phyloP scores from a whole-genome alignment of 2,888 invertebrate genomes.

The Ctenicera cuprea region DNA sequence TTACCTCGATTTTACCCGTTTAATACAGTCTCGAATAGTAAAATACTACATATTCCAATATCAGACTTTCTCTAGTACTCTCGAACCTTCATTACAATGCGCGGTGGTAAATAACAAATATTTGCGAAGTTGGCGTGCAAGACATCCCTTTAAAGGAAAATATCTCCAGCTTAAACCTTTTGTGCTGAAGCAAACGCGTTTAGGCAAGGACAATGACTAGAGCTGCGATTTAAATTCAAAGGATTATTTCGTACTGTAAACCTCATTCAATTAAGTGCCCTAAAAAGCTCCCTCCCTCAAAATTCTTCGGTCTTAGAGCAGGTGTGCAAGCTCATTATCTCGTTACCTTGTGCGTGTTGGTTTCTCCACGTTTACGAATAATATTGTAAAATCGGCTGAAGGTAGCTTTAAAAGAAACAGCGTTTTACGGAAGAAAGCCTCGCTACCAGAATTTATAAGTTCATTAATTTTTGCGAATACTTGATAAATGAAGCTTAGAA shows the following conservation, averaged over 20 bases:
- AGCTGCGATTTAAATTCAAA: constrained; percentile 14
- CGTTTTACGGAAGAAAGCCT: too few species aligned
- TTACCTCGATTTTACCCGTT: too few species aligned
- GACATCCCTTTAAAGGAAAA: neutral
- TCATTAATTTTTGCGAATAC: too few species aligned
- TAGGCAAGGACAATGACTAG: neutral
- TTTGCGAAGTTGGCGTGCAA: neutral
- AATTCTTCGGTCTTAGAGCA: constrained; percentile 14
- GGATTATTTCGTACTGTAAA: constrained; percentile 21
- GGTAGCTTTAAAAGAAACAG: too few species aligned
- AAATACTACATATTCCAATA: neutral
- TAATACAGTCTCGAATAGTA: too few species aligned
- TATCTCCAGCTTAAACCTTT: neutral
- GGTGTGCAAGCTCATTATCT: constrained; percentile 23
- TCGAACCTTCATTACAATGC: neutral
- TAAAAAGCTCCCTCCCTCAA: constrained; percentile 6
- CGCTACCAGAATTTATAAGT: too few species aligned
- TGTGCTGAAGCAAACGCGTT: neutral
- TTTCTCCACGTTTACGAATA: neutral
- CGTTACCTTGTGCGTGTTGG: constrained; percentile 13
- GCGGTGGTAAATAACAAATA: constrained; percentile 3
- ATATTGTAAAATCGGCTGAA: neutral
- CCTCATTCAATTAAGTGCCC: constrained; percentile 17
- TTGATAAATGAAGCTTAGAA: too few species aligned
- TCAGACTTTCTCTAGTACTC: neutral